Evolutionary conservation across 2,113 vertebrate genomes (phyloP).

Genomic region (Craseonycteris thonglongyai): DNA sequence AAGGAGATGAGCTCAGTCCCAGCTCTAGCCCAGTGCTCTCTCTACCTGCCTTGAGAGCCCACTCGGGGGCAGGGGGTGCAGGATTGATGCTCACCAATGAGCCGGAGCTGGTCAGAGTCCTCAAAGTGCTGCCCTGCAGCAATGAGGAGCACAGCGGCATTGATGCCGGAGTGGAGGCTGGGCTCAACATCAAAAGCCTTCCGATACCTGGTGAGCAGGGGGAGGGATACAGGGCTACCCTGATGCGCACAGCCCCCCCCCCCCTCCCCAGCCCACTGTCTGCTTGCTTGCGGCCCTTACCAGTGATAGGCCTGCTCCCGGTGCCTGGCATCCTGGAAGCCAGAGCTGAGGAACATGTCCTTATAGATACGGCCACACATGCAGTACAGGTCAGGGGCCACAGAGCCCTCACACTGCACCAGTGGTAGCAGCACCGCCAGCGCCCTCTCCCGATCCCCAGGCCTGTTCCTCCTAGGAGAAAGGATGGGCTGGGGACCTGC

Average conservation of each 20-base stretch:
- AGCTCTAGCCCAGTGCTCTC: not conserved
- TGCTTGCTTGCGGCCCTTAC: slow-evolving; percentile 68
- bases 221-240: not conserved
- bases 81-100: slow-evolving; percentile 80
- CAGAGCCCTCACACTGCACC: slow-evolving; percentile 74
- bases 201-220: slow-evolving; percentile 83
- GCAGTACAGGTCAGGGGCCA: slow-evolving; percentile 89
- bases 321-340: slow-evolving; percentile 77
- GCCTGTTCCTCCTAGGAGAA: slow-evolving; percentile 82
- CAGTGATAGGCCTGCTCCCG: slow-evolving; percentile 87
- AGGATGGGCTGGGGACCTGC: not conserved
- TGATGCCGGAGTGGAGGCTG: slow-evolving; percentile 89
- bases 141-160: slow-evolving; percentile 87
- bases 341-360: slow-evolving; percentile 89
- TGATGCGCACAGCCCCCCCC: not conserved
- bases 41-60: not conserved
- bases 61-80: not conserved
- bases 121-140: slow-evolving; percentile 87
- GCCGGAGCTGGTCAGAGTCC: slow-evolving; percentile 84
- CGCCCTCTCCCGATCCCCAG: slow-evolving; percentile 88
- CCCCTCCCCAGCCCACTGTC: not conserved
- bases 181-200: slow-evolving; percentile 90
- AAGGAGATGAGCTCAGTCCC: not conserved
- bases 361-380: slow-evolving; percentile 94
- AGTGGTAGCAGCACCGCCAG: slow-evolving; percentile 84